Evolutionary conservation across 1,140 invertebrate species (phyloP).

Genomic region (Delia radicum): DNA sequence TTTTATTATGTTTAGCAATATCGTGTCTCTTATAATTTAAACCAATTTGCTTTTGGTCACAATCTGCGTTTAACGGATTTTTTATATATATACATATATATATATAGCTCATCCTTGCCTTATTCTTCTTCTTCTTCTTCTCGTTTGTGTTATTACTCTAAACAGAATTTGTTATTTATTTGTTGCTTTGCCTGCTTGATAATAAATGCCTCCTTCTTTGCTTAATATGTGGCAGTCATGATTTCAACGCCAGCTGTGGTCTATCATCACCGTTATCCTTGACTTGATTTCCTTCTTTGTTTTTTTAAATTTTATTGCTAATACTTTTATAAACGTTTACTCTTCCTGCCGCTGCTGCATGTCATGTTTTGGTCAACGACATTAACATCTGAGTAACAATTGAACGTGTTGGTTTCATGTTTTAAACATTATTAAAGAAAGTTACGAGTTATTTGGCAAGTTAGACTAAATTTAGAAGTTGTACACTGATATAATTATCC

Average conservation of each 20-base stretch:
- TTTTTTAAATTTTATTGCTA: neutral
- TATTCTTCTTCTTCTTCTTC: neutral
- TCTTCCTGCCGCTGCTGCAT: neutral
- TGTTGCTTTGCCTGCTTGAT: neutral
- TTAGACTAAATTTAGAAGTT: conserved; percentile 13
- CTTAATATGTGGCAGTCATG: neutral
- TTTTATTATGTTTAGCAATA: neutral
- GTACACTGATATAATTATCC: no score
- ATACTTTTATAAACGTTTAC: neutral
- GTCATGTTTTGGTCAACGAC: neutral
- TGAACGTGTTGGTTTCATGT: neutral
- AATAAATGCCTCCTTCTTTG: neutral
- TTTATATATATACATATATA: neutral
- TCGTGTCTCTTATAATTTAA: no score
- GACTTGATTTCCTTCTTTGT: conserved; percentile 11
- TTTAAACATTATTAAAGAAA: conserved; percentile 4
- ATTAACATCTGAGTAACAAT: neutral
- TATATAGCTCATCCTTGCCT: neutral
- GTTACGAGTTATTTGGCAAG: conserved; percentile 8
- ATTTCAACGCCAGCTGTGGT: conserved; percentile 8
- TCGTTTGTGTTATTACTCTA: neutral
- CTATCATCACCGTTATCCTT: conserved; percentile 19
- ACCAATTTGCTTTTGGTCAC: neutral
- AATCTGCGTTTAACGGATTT: neutral
- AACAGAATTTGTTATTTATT: neutral